phyloP scores from a whole-genome alignment of 1,140 invertebrate genomes.

The Dryas iulia region DNA sequence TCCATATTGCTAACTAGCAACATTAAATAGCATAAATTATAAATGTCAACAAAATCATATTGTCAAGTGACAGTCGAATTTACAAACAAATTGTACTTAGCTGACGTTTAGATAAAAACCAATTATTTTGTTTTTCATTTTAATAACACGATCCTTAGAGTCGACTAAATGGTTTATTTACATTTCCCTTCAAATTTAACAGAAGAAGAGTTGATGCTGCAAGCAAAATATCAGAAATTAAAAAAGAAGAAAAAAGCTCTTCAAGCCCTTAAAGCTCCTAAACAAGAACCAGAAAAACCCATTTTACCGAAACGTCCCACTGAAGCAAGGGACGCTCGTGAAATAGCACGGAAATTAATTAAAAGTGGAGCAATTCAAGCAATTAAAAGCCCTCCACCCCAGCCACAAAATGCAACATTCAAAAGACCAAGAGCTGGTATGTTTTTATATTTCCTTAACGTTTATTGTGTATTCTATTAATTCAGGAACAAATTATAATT shows the following conservation, averaged over 20 bases:
- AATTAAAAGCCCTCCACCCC: constrained; percentile 89
- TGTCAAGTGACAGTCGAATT: no score
- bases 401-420: constrained; percentile 90
- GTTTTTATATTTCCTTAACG: constrained; percentile 1
- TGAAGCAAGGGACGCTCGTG: constrained; percentile 94
- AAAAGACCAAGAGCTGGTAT: constrained; percentile 86
- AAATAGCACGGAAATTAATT: constrained; percentile 96
- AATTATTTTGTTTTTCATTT: no score
- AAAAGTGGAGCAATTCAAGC: constrained; percentile 95
- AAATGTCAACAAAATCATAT: no score
- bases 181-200: constrained; percentile 95
- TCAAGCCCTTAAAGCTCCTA: constrained; percentile 92
- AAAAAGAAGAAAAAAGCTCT: constrained; percentile 97
- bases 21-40: no score
- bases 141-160: not conserved
- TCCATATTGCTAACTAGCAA: no score
- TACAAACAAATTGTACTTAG: no score
- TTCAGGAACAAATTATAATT: not conserved
- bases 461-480: not conserved
- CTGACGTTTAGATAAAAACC: no score
- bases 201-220: constrained; percentile 95
- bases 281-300: constrained; percentile 92
- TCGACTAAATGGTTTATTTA: constrained; percentile 90
- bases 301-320: constrained; percentile 88
- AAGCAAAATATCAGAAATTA: constrained; percentile 96